phyloP scores from a whole-genome alignment of 2,888 invertebrate species.

The Caenorhabditis auriculariae region DNA sequence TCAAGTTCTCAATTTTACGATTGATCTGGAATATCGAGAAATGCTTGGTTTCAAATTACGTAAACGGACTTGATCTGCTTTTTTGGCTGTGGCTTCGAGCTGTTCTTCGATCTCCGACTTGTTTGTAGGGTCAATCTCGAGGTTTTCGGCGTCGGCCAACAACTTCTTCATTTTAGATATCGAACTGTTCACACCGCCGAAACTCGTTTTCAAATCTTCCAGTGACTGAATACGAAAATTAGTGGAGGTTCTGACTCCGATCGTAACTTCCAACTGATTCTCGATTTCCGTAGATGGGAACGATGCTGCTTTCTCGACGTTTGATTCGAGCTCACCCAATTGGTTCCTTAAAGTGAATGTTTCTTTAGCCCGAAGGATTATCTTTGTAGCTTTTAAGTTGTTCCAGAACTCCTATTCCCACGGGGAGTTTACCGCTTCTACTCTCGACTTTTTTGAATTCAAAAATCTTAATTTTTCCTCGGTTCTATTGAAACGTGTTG shows the following conservation, averaged over 20 bases:
- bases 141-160: conserved; percentile 14
- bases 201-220: conserved; percentile 17
- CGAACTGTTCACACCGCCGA: conserved; percentile 19
- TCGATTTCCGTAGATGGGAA: conserved; percentile 28
- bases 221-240: too few species aligned
- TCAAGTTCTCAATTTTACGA: conserved; percentile 37
- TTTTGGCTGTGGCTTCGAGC: conserved; percentile 26
- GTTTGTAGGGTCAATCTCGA: conserved; percentile 35
- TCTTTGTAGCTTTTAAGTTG: too few species aligned
- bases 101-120: conserved; percentile 34
- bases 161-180: conserved; percentile 15
- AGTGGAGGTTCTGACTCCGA: too few species aligned
- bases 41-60: background rate
- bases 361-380: too few species aligned
- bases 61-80: conserved; percentile 22
- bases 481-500: too few species aligned
- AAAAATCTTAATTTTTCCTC: too few species aligned
- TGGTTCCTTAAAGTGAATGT: conserved; percentile 23
- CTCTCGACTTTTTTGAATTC: too few species aligned
- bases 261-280: conserved; percentile 33
- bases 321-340: conserved; percentile 36
- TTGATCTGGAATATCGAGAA: conserved; percentile 22
- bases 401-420: too few species aligned
- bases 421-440: too few species aligned
- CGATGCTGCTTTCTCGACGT: conserved; percentile 29